phyloP scores from a whole-genome alignment of 1,140 invertebrate species.

The Trialeurodes vaporariorum region DNA sequence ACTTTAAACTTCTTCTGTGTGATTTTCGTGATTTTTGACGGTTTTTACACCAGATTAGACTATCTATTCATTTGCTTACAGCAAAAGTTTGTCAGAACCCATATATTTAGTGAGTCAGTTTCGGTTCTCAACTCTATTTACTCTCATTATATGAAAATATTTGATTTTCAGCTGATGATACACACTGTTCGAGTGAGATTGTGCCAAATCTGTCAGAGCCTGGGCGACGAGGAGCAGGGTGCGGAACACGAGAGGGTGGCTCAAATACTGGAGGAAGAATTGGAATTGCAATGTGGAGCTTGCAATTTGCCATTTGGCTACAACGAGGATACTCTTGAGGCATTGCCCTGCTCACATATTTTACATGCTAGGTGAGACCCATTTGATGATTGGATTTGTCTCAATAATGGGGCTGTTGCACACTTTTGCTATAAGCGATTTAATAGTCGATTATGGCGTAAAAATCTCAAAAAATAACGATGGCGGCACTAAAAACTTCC shows the following conservation, averaged over 20 bases:
- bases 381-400: neutral
- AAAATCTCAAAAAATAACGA: too few species aligned
- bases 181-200: conserved; percentile 60
- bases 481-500: too few species aligned
- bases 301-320: conserved; percentile 61
- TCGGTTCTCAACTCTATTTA: too few species aligned
- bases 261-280: conserved; percentile 51
- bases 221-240: conserved; percentile 67
- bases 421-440: too few species aligned
- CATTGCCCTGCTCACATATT: conserved; percentile 71
- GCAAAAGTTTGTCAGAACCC: too few species aligned
- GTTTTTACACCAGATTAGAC: too few species aligned
- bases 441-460: too few species aligned
- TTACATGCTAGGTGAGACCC: conserved; percentile 57
- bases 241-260: conserved; percentile 58
- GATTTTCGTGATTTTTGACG: too few species aligned
- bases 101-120: too few species aligned
- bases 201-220: conserved; percentile 59
- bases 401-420: neutral
- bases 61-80: too few species aligned
- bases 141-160: too few species aligned
- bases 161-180: conserved; percentile 49
- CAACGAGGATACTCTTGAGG: conserved; percentile 58
- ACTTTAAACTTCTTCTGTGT: too few species aligned
- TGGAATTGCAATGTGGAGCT: conserved; percentile 60